phyloP scores from a whole-genome alignment of 1,140 invertebrate species.

The Cotesia typhae region DNA sequence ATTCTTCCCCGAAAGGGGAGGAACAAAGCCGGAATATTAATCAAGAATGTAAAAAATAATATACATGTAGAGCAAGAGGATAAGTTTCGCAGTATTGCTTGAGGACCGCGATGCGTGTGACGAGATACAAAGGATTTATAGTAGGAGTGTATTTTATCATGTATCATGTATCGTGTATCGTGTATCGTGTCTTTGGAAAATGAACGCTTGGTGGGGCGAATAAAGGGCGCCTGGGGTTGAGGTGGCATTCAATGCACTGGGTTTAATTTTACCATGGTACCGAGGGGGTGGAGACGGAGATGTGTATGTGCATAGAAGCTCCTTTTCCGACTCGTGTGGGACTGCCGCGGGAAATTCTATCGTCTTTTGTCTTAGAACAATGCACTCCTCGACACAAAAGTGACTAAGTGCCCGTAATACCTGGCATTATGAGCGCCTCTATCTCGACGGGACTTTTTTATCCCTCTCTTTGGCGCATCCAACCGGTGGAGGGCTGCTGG shows the following conservation, averaged over 20 bases:
- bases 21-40: no score
- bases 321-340: constrained; percentile 45
- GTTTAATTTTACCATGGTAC: constrained; percentile 51
- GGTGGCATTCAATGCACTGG: constrained; percentile 39
- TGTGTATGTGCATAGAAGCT: constrained; percentile 42
- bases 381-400: constrained; percentile 56
- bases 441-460: constrained; percentile 27
- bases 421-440: constrained; percentile 51
- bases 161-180: no score
- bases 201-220: background rate
- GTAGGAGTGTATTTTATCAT: no score
- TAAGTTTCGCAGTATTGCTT: no score
- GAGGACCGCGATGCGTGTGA: no score
- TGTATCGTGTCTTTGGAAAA: background rate
- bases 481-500: background rate
- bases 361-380: constrained; percentile 61
- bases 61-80: no score
- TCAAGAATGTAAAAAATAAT: no score
- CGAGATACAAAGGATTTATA: no score
- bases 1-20: background rate
- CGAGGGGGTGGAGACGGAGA: background rate
- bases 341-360: constrained; percentile 54
- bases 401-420: constrained; percentile 63
- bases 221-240: constrained; percentile 24
- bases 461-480: constrained; percentile 5